phyloP scores from a whole-genome alignment of 1,140 invertebrate genomes.

The Pantala flavescens region DNA sequence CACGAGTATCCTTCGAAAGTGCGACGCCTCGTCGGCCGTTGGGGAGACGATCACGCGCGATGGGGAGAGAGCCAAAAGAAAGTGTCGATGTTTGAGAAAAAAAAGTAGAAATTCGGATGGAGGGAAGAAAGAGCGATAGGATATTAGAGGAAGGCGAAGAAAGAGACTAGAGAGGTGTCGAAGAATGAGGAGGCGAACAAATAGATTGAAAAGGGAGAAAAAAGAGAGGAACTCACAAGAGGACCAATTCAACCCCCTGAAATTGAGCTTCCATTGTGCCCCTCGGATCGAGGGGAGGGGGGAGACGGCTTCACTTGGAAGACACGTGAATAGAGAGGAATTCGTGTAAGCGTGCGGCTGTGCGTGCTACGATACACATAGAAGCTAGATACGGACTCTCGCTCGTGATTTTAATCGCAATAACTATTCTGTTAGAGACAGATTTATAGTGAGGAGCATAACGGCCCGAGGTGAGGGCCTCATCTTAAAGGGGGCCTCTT shows the following conservation, averaged over 20 bases:
- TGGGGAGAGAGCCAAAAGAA: too few species aligned
- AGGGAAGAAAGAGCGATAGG: not conserved
- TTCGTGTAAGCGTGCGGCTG: not conserved
- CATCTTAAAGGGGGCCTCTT: too few species aligned
- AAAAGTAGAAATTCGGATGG: not conserved
- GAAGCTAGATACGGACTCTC: too few species aligned
- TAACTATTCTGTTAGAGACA: too few species aligned
- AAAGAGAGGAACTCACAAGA: not conserved
- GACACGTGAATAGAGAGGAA: not conserved
- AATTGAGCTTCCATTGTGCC: not conserved
- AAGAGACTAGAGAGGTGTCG: not conserved
- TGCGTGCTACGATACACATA: too few species aligned
- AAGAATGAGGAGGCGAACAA: not conserved
- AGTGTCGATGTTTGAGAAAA: too few species aligned
- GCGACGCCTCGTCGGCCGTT: too few species aligned
- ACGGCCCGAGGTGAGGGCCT: too few species aligned
- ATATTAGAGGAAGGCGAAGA: not conserved
- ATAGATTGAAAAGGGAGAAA: not conserved
- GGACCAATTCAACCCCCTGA: slow-evolving; percentile 1
- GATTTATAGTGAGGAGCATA: too few species aligned
- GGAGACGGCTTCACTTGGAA: not conserved
- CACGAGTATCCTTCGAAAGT: too few species aligned
- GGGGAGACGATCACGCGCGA: too few species aligned
- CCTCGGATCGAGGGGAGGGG: not conserved
- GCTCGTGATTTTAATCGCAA: too few species aligned